Base-by-base conservation (phyloP, 2,888 invertebrate genomes). In the Heliconius hortense region DNA sequence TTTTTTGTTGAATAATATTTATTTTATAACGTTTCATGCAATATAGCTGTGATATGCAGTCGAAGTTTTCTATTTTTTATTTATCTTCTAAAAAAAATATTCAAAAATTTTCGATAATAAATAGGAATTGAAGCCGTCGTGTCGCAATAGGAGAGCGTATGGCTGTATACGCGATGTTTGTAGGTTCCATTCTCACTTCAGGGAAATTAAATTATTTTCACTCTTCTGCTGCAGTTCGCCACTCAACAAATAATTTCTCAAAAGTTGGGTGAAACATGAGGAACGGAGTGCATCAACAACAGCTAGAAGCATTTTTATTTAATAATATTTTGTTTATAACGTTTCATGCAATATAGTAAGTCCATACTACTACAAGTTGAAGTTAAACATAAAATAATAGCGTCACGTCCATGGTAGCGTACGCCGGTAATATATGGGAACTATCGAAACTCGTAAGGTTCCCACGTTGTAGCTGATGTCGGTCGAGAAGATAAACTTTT, bases 331-430 rank as follows among this genome's bases (percentile, higher is more conserved):
- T 5, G 15, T 15, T 66, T 24, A n/a, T 39, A 8, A 15, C 1
- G 24, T 43, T 24, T 15, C n/a, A 35, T 66, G 39, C 39, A 66
- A 35, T 66, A n/a, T 60, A 56, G 24, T 26, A 28, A 71, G 60
- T 60, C 43, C 21, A 21, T 21, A 18, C 26, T 39, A 43, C 11
- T 60, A 43, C 71, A 62, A 56, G 31, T 48, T 39, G 31, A 53
- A 63, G 62, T 62, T 74, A 60, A 60, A 53, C 70, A 28, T 71
- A 60, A 71, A 56, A 74, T 74, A 74, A 74, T 74, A 70, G 74
- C 69, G 26, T 74, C 74, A 74, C 74, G 74, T 74, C 74, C 69
- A 69, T 69, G 56, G 74, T 64, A 74, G 74, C 70, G 74, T 26
- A 62, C 71, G 18, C 59, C 43, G 60, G 28, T 39, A 59, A 63